Conservation (phyloP, 2,797 vertebrate species). For the Calcarius lapponicus region DNA sequence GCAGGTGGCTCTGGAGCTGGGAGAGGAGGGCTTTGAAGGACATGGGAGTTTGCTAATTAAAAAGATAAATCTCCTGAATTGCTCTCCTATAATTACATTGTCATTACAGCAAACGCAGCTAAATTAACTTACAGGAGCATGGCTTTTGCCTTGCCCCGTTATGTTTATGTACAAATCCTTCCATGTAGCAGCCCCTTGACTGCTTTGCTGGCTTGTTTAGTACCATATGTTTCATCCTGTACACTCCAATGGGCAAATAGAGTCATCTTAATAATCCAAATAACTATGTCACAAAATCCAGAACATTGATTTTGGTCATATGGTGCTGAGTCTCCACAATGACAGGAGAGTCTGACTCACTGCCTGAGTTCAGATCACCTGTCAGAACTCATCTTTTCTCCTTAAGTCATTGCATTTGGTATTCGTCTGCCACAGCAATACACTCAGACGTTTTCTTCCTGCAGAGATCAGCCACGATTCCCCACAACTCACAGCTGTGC, state of each 20-base stretch:
- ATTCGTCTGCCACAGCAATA: neutral
- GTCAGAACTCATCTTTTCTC: conserved; percentile 30
- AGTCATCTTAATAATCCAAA: conserved; percentile 28
- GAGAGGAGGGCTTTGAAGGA: conserved; percentile 60
- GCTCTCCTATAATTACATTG: conserved; percentile 28
- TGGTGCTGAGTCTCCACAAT: neutral
- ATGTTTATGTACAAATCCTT: conserved; percentile 44
- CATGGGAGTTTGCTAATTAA: conserved; percentile 56
- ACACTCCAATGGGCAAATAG: conserved; percentile 24
- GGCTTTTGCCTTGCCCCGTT: conserved; percentile 28
- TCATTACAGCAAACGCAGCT: neutral
- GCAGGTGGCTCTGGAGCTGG: conserved; percentile 53
- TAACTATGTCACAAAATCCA: neutral
- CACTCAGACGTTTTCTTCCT: neutral
- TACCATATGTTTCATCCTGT: conserved; percentile 25
- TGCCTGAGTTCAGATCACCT: neutral
- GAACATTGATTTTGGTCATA: conserved; percentile 26
- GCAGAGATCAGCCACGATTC: neutral
- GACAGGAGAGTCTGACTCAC: neutral
- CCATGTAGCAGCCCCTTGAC: neutral
- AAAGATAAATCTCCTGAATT: conserved; percentile 63
- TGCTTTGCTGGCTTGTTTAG: conserved; percentile 38
- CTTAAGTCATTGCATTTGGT: neutral
- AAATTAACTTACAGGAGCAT: conserved; percentile 29
- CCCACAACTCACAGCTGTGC: neutral